Evolutionary conservation across 2,888 invertebrate genomes (phyloP).

Genomic region (Caenorhabditis becei): DNA sequence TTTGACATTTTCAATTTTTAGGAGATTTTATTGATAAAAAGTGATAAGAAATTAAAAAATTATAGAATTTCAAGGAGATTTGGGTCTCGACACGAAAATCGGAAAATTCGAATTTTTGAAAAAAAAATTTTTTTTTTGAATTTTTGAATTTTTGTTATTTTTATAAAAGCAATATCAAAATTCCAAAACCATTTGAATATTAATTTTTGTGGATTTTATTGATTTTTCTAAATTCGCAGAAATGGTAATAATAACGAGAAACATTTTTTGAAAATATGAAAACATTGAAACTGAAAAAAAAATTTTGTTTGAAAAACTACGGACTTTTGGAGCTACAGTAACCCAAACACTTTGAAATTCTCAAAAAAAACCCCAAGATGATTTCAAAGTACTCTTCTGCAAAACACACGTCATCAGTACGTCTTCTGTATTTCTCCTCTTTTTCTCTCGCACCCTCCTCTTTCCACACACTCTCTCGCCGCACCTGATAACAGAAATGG

Average conservation of each 20-base stretch:
- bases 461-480: neutral
- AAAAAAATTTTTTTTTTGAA: neutral
- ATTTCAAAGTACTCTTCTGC: neutral
- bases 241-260: no score
- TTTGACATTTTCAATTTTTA: neutral
- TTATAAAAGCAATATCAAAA: no score
- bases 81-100: no score
- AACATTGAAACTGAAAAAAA: no score
- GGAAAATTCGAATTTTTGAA: neutral
- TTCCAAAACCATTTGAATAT: no score
- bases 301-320: neutral
- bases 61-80: no score
- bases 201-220: no score
- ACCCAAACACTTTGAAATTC: neutral
- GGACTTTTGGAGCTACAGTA: no score
- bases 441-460: slow-evolving; percentile 7
- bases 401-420: neutral
- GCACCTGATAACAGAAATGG: slow-evolving; percentile 7
- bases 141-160: neutral
- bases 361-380: neutral
- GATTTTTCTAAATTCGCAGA: no score
- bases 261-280: no score
- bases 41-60: no score
- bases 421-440: neutral
- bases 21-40: no score